phyloP scores from a whole-genome alignment of 1,140 invertebrate species.

The Akabosia matsudoensis region DNA sequence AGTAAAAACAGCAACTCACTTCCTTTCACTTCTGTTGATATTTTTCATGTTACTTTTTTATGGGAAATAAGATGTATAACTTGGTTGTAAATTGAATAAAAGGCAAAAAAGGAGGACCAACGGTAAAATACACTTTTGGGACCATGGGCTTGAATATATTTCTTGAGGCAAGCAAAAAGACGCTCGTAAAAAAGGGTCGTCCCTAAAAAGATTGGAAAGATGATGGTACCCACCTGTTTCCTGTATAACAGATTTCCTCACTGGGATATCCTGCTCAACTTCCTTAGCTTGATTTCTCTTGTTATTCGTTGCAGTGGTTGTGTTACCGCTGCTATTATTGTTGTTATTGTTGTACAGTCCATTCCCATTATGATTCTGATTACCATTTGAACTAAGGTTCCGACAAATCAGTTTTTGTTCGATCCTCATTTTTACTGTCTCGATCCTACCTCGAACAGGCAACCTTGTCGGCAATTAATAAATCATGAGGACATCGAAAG shows the following conservation, averaged over 20 bases:
- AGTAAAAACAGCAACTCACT: background rate
- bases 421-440: constrained; percentile 15
- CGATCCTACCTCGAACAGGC: background rate
- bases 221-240: constrained; percentile 32
- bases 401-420: constrained; percentile 1
- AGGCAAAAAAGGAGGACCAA: too few species aligned
- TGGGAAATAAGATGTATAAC: too few species aligned
- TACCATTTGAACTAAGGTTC: background rate
- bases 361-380: constrained; percentile 6
- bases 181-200: too few species aligned
- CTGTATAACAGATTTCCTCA: constrained; percentile 25
- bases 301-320: background rate
- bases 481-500: too few species aligned
- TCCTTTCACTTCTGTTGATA: background rate
- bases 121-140: too few species aligned
- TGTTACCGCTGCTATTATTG: background rate
- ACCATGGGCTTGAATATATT: too few species aligned
- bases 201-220: background rate
- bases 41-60: background rate
- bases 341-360: constrained; percentile 3
- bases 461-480: too few species aligned
- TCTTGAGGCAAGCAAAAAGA: too few species aligned
- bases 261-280: constrained; percentile 24
- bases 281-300: constrained; percentile 16
- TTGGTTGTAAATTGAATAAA: too few species aligned